These are phyloP conservation scores for Muntiacus muntjak DNA, from an alignment of 2,113 vertebrate species.

Conservation along the genomic window DNA sequence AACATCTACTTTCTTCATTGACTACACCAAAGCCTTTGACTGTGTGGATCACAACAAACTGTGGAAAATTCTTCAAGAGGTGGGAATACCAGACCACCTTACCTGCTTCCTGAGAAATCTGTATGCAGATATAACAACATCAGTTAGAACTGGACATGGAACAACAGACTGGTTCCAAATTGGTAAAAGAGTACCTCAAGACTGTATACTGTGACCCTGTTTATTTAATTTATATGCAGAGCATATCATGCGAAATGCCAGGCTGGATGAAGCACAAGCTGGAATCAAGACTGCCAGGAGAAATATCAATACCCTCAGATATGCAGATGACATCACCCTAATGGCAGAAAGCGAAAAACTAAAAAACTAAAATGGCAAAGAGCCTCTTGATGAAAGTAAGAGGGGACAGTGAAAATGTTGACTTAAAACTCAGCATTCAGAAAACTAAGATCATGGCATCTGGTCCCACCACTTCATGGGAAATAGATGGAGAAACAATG, in stretches of 20 bases:
- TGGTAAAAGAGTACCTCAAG: background rate
- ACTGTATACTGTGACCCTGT: background rate
- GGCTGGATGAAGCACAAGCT: background rate
- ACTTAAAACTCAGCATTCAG: background rate
- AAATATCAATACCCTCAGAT: background rate
- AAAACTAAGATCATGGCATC: background rate
- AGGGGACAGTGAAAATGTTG: background rate
- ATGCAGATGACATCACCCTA: background rate
- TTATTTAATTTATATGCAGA: background rate
- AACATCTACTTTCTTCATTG: background rate
- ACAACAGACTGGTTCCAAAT: background rate
- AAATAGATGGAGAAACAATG: background rate
- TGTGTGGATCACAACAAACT: background rate
- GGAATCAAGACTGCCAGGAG: background rate
- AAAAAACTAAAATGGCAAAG: background rate
- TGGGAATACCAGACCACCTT: background rate
- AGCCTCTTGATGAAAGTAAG: background rate
- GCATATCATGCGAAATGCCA: background rate
- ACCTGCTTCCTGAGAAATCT: background rate
- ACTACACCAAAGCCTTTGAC: background rate
- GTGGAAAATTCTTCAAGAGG: background rate
- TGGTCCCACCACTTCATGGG: background rate
- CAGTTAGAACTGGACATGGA: background rate
- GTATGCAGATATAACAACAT: background rate
- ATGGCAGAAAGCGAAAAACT: background rate